These are phyloP conservation scores for Bostrychus sinensis DNA, from an alignment of 2,113 vertebrate genomes.

Conservation along the genomic window DNA sequence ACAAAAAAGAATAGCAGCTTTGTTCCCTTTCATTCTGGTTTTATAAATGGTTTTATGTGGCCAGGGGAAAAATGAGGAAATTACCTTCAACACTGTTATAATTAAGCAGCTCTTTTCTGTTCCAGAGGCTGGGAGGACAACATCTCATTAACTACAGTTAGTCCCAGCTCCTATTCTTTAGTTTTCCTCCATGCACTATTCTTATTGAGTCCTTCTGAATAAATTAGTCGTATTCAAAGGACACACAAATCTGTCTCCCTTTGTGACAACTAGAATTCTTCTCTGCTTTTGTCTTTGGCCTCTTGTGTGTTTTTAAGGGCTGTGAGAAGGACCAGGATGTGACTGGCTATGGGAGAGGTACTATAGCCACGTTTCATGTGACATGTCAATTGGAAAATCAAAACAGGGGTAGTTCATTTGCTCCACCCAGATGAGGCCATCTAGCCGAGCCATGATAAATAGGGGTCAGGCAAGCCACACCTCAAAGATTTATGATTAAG, in stretches of 20 bases:
- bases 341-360: slow-evolving; percentile 39
- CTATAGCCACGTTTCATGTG: slow-evolving; percentile 80
- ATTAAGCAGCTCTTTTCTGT: slow-evolving; percentile 73
- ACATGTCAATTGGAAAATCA: slow-evolving; percentile 94
- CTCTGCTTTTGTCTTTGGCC: slow-evolving; percentile 47
- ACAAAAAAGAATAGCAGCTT: slow-evolving; percentile 90
- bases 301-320: slow-evolving; percentile 48
- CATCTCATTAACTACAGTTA: slow-evolving; percentile 78
- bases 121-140: slow-evolving; percentile 52
- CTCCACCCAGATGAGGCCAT: slow-evolving; percentile 92
- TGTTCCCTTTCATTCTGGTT: slow-evolving; percentile 82
- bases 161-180: slow-evolving; percentile 47
- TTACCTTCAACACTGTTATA: slow-evolving; percentile 75
- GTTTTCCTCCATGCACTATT: slow-evolving; percentile 13
- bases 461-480: slow-evolving; percentile 87
- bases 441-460: slow-evolving; percentile 86
- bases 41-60: slow-evolving; percentile 81
- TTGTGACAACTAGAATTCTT: slow-evolving; percentile 45
- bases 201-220: slow-evolving; percentile 35
- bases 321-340: slow-evolving; percentile 40
- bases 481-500: slow-evolving; percentile 92
- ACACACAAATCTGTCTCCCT: slow-evolving; percentile 39
- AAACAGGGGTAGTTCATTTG: slow-evolving; percentile 88
- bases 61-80: slow-evolving; percentile 71
- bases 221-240: slow-evolving; percentile 57